Evolutionary conservation across 2,888 invertebrate genomes (phyloP), one percentile per base, ranked within the genome.

Genomic region (Cantharis flavilabris): DNA sequence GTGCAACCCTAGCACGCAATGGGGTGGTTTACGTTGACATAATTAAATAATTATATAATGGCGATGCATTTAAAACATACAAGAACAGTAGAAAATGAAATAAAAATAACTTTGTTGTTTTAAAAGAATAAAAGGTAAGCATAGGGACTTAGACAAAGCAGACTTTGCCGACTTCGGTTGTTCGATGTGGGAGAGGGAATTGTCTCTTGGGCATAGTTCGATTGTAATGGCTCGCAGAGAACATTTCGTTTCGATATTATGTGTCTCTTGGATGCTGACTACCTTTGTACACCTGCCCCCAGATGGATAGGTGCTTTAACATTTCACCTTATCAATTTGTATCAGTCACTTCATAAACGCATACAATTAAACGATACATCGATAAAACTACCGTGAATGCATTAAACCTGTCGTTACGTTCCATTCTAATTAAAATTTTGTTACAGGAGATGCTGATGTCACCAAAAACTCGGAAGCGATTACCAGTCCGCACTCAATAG

Each of bases 201-300:
- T 77, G 72, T 80, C 82, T 77, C 82, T 69, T 49, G 81, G 82
- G 83, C 75, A 83, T 82, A 82, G 82, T 83, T 83, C 82, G 83
- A 83, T 83, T 82, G 82, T 82, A 83, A 82, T 82, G 81, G 82
- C 81, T 81, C 81, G 79, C 81, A 79, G 79, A 81, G 80, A 81
- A 80, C 80, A 81, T 80, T 81, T 80, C 79, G 81, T 80, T 77
- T 79, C 80, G 79, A 81, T 81, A 82, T 82, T 82, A 82, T 82
- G 80, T 82, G 81, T 81, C 82, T 81, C 81, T 77, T 81, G 76
- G 76, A 79, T 76, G 80, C 76, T 76, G 78, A 78, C 78, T 78
- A 78, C 78, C 78, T 78, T 76, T 78, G 76, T 76, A 73, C 78
- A 78, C 78, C 78, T 80, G 75, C 75, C 75, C 49, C 72, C 79